Evolutionary conservation across 2,888 invertebrate genomes (phyloP).

Genomic region (Epirrhoe tristata): DNA sequence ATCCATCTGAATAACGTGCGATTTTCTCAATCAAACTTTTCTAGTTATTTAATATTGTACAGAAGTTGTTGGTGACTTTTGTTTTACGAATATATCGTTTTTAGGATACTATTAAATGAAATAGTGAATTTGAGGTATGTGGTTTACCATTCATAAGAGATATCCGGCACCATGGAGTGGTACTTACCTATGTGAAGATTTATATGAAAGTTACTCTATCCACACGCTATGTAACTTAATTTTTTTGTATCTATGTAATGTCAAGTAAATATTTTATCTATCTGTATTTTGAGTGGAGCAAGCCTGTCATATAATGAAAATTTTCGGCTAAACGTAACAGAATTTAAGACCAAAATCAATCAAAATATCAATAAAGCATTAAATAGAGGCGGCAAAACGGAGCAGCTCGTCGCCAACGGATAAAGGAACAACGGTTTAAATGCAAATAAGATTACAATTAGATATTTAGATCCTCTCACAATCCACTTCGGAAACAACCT

Average conservation of each 20-base stretch:
- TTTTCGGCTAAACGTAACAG: neutral
- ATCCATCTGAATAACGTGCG: neutral
- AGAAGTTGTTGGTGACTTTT: neutral
- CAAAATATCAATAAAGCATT: slow-evolving; percentile 37
- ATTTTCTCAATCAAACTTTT: neutral
- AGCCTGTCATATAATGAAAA: no score
- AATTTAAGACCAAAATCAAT: slow-evolving; percentile 16
- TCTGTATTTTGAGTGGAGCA: no score
- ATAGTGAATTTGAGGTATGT: no score
- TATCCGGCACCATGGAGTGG: no score
- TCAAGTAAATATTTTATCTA: no score
- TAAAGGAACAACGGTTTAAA: slow-evolving; percentile 63
- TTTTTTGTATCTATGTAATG: no score
- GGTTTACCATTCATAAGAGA: no score
- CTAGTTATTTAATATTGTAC: neutral
- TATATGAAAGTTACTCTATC: no score
- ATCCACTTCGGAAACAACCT: slow-evolving; percentile 59
- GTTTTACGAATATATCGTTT: no score
- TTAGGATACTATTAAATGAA: no score
- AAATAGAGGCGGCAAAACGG: slow-evolving; percentile 48
- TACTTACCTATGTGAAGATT: no score
- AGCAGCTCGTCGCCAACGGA: slow-evolving; percentile 50
- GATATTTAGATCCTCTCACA: slow-evolving; percentile 65
- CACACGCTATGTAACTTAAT: no score
- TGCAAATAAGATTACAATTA: slow-evolving; percentile 72